phyloP scores from a whole-genome alignment of 2,888 invertebrate genomes.

The Megaustenia siamemsis region DNA sequence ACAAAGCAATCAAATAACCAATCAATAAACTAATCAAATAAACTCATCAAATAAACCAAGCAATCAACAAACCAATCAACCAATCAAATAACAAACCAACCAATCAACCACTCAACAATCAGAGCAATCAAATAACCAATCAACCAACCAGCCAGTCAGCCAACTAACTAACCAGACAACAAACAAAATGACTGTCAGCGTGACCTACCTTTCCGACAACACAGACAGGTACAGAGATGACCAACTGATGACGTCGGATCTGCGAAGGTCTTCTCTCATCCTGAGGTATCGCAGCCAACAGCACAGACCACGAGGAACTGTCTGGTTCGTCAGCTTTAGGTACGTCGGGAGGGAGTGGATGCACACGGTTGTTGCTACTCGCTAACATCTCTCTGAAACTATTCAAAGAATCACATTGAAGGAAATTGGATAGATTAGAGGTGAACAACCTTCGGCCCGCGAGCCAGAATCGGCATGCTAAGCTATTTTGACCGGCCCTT shows the following conservation, averaged over 20 bases:
- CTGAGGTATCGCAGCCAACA: conserved; percentile 31
- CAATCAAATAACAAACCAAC: too few species aligned
- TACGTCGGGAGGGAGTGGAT: background rate
- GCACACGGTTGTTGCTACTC: background rate
- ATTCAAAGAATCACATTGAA: too few species aligned
- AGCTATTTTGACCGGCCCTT: too few species aligned
- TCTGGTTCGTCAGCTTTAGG: conserved; percentile 23
- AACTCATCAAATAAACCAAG: too few species aligned
- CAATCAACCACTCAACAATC: too few species aligned
- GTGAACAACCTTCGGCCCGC: too few species aligned
- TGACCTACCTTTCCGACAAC: conserved; percentile 41
- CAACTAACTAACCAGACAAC: background rate
- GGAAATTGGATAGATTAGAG: too few species aligned
- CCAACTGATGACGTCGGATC: conserved; percentile 40
- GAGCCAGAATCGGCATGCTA: too few species aligned
- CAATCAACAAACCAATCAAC: too few species aligned
- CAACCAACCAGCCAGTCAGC: too few species aligned
- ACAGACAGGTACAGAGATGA: conserved; percentile 44
- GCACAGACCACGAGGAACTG: conserved; percentile 15
- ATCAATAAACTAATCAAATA: background rate
- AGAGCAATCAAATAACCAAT: too few species aligned
- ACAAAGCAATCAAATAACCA: background rate
- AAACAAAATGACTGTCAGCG: too few species aligned
- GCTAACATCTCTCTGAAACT: conserved; percentile 27
- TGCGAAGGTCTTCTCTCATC: conserved; percentile 27